These are phyloP conservation scores for Stomatorhinus ivindoensis DNA, from an alignment of 2,113 vertebrate species.

Conservation along the genomic window DNA sequence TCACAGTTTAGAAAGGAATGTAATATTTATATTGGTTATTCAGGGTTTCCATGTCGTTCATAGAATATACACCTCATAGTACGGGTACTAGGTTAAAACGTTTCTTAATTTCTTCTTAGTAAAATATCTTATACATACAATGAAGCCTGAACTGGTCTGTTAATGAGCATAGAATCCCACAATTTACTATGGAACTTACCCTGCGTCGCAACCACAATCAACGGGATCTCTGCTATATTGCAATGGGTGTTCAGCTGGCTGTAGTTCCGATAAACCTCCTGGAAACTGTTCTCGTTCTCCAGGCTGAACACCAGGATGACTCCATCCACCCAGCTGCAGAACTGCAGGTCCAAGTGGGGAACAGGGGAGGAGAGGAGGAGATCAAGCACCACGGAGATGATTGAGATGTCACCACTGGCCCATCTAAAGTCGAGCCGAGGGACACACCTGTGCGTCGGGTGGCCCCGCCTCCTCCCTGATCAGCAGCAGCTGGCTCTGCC, in stretches of 20 bases:
- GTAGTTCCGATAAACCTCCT: conserved; percentile 76
- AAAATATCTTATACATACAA: not conserved
- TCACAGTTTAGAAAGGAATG: not conserved
- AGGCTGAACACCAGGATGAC: conserved; percentile 92
- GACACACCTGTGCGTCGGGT: conserved; percentile 76
- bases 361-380: not conserved
- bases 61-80: not conserved
- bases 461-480: conserved; percentile 82
- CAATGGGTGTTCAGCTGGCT: conserved; percentile 65
- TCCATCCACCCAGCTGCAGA: conserved; percentile 86
- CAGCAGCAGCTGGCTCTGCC: conserved; percentile 83
- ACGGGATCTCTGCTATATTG: conserved; percentile 63
- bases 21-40: not conserved
- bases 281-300: conserved; percentile 88
- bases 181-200: conserved; percentile 52
- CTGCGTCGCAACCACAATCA: conserved; percentile 88
- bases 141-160: not conserved
- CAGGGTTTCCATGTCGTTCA: not conserved
- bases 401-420: not conserved
- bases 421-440: not conserved
- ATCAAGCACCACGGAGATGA: not conserved
- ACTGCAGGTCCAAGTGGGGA: conserved; percentile 53
- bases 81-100: not conserved
- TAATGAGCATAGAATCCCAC: not conserved
- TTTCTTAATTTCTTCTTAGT: not conserved